Base-by-base conservation (phyloP, 2,888 invertebrate species). In the Microctonus aethiopoides region DNA sequence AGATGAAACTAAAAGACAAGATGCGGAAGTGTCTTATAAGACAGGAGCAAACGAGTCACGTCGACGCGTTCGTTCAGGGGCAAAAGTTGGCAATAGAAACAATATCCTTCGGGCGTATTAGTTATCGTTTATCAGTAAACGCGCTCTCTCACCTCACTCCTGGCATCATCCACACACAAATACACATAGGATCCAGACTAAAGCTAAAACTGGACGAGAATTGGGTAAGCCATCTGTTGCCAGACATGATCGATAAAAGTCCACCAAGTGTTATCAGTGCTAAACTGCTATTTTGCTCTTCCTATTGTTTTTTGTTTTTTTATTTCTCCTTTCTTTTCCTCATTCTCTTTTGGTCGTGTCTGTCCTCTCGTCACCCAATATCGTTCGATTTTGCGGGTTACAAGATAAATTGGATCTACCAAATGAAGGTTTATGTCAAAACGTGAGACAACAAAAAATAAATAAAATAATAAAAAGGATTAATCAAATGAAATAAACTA, bases 171-270 rank as follows among this genome's bases (percentile, higher is more conserved):
- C 71, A 75, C 68, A 71, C 16, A 20, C 46, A 5, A 2, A 16
- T 1, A 16, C 46, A 46, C 46, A n/a, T 0, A n/a, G 68, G 73
- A 70, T 73, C 75, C 67, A 71, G 72, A 70, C 70, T 68, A 66
- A 64, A 74, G 77, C 61, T 73, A 74, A 67, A 70, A 72, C 70
- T 66, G 70, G 63, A 70, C 70, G 68, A 76, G 81, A 84, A 84
- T 84, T 85, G 84, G 84, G 83, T 83, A 80, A 82, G 84, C 84
- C 85, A 85, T 85, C 83, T 85, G 85, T 84, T 85, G 83, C 85
- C 84, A 85, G 81, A 84, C 84, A 84, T 84, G 84, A 85, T 85
- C 85, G 85, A 85, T 85, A 85, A 85, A 85, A 85, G 84, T 85
- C 81, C 81, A 80, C 83, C 84, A 82, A 85, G 83, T 85, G 84